Evolutionary conservation across 2,888 invertebrate species (phyloP), one percentile per base, ranked within the genome.

Genomic region (Spilosoma lubricipeda): DNA sequence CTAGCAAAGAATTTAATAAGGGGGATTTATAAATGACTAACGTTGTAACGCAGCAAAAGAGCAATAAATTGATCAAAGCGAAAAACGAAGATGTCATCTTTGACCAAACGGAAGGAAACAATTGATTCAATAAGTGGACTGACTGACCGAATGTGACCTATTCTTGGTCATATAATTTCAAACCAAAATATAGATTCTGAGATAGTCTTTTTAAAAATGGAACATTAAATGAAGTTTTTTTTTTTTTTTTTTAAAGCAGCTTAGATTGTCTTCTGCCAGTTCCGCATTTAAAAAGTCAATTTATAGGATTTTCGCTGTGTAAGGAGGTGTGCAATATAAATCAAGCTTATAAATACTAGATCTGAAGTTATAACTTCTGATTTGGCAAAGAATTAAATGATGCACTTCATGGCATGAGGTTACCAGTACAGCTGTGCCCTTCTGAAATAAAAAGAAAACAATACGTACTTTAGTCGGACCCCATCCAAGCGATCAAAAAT

Each of bases 101-200:
- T 73, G 72, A 68, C 77, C 75, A 81, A 88, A 87, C 92, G 94
- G 95, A 94, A 93, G 92, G 91, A 93, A 93, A 89, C 93, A 94
- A 95, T 94, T 94, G 92, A 89, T 78, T 82, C 91, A 92, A 92
- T 93, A 86, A 90, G 86, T 84, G 82, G 84, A 85, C 82, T 75
- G 80, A 73, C 80, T 79, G 82, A 82, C 79, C 77, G 77, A 71
- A 85, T 86, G 77, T 82, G 77, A 85, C 88, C 90, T 90, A 90
- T 91, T 91, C 89, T 87, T 88, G 15, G n/a, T 45, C 42, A 65
- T 20, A 20, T 65, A 8, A 36, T 65, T 30, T 63, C 5, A 63
- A 63, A 63, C 5, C 13, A 23, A 30, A 20, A 11, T 18, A 67
- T 18, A 48, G 45, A 33, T 23, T 67, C 20, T 67, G 1, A 33